These are phyloP conservation scores for Zoanthus sansibaricus DNA, from an alignment of 92 coral and sea anemone species.

Conservation along the genomic window DNA sequence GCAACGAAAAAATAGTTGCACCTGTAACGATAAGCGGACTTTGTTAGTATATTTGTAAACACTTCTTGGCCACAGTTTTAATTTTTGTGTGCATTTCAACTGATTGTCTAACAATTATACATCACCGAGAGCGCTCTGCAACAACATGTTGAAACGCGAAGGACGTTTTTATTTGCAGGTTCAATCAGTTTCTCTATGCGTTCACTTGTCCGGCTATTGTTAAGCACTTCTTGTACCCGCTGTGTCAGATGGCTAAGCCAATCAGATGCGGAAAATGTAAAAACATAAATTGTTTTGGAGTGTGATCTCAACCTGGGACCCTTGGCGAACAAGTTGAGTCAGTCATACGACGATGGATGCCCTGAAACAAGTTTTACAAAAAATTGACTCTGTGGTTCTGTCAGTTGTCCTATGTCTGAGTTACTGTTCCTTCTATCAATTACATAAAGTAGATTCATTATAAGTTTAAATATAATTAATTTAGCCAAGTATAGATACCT, in stretches of 20 bases:
- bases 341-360: too few species aligned
- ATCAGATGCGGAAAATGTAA: neutral
- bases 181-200: neutral
- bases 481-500: too few species aligned
- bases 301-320: neutral
- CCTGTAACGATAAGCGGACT: neutral
- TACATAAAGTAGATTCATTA: too few species aligned
- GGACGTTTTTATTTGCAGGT: neutral
- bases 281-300: neutral
- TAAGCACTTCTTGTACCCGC: neutral
- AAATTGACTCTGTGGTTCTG: too few species aligned
- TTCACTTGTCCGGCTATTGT: neutral
- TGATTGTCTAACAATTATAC: neutral
- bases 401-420: too few species aligned
- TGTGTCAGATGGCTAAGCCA: neutral
- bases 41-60: neutral
- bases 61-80: neutral
- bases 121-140: neutral
- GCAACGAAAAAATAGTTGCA: neutral
- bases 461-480: too few species aligned
- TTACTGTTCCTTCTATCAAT: too few species aligned
- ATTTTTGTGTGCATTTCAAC: neutral
- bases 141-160: neutral
- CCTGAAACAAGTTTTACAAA: too few species aligned
- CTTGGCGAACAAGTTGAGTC: too few species aligned